Evolutionary conservation across 2,888 invertebrate species (phyloP), one percentile per base, ranked within the genome.

Genomic region (Elysia crispata): DNA sequence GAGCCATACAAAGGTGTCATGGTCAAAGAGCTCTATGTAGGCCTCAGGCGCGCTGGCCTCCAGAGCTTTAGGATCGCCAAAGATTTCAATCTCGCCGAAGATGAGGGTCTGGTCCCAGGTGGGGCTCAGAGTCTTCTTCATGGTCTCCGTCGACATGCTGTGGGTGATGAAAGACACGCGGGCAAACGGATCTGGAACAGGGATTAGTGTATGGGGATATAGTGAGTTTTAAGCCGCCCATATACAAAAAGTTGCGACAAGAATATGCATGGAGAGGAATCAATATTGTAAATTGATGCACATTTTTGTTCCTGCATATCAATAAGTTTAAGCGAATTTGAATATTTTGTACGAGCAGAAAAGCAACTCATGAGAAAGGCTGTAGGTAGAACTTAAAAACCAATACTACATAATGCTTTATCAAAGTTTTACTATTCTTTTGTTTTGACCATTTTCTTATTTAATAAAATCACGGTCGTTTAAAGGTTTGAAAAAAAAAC

Each of bases 101-200:
- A 93, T 91, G 70, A 93, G 89, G 0, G 93, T 92, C 85, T 93
- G 93, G 85, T 93, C 93, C 93, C 93, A 93, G 11, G 92, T 93
- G 8, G 93, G 93, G 83, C 92, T 92, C 50, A 93, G 86, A 1
- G 92, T 92, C 83, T 92, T 91, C 60, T 89, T 83, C 78, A 91
- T 88, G 73, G 87, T 88, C 86, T 92, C 92, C 49, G 93, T 92
- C 75, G 89, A 87, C 85, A 90, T 87, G 83, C 91, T 90, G 85
- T 91, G 91, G 57, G 91, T 92, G 80, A 92, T 87, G 88, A 93
- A 93, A 23, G 89, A 89, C 25, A 93, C 90, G 66, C 91, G 86
- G 8, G 91, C 92, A 88, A 91, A 93, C 23, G 93, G 93, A 88
- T 93, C 93, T 91, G 85, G 1, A 11, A 15, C 18, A 66, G 18